These are phyloP conservation scores for Catalaphyllia jardinei DNA, from an alignment of 64 coral and sea anemone genomes.

Conservation along the genomic window DNA sequence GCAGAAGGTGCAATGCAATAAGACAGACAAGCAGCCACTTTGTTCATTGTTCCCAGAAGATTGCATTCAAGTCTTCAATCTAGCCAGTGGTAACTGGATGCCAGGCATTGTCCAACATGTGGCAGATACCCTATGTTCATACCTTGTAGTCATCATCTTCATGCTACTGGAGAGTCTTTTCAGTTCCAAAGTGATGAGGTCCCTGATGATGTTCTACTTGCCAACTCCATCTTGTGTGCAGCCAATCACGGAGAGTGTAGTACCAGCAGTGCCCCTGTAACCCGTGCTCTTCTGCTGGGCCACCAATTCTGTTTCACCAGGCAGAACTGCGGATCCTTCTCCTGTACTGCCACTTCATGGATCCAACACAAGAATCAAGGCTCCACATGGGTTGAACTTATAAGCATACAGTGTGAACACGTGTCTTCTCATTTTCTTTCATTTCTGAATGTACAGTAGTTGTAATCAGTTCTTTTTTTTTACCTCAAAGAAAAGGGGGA, in stretches of 20 bases:
- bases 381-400: conserved; percentile 30
- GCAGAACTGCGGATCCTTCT: not conserved
- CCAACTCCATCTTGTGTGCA: not conserved
- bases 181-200: not conserved
- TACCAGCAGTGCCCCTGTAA: too few relatives aligned
- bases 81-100: not conserved
- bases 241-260: not conserved
- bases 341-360: not conserved
- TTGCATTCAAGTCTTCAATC: conserved; percentile 29
- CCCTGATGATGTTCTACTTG: not conserved
- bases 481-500: not conserved
- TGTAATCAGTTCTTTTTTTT: too few relatives aligned
- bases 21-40: conserved; percentile 8
- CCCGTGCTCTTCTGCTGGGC: not conserved
- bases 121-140: too few relatives aligned
- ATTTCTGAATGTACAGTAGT: not conserved
- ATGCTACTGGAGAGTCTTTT: too few relatives aligned
- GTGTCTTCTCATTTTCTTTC: not conserved
- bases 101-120: not conserved
- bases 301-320: too few relatives aligned
- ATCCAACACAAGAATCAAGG: conserved; percentile 10
- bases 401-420: not conserved
- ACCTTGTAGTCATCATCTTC: too few relatives aligned
- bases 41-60: conserved; percentile 6
- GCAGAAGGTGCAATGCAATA: conserved; percentile 22